Evolutionary conservation across 2,113 vertebrate species (phyloP).

Genomic region (Nematolebias whitei): DNA sequence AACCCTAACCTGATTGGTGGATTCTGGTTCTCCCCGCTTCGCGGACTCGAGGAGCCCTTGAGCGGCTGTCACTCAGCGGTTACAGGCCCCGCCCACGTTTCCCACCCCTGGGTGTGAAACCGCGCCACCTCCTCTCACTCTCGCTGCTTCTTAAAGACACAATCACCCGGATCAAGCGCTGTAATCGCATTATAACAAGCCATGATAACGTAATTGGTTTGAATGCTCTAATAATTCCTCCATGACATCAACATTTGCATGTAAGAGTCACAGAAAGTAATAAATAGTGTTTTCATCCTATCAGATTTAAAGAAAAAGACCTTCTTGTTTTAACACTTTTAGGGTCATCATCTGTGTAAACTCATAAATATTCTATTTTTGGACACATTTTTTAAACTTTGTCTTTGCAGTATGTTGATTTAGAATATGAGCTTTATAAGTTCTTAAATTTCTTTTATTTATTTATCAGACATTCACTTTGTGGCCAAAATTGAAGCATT

Average conservation of each 20-base stretch:
- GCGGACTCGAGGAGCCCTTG: conserved; percentile 32
- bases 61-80: conserved; percentile 77
- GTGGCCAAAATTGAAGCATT: background rate
- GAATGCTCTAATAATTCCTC: conserved; percentile 28
- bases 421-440: too few relatives aligned
- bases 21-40: conserved; percentile 11
- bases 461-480: too few relatives aligned
- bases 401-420: too few relatives aligned
- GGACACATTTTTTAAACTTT: too few relatives aligned
- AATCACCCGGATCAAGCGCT: conserved; percentile 53
- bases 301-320: background rate
- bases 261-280: background rate
- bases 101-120: conserved; percentile 93
- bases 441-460: too few relatives aligned
- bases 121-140: conserved; percentile 77
- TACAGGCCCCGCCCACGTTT: conserved; percentile 78
- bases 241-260: conserved; percentile 30
- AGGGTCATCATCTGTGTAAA: too few relatives aligned
- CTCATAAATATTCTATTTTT: too few relatives aligned
- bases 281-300: background rate
- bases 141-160: conserved; percentile 85
- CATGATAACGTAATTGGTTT: conserved; percentile 67
- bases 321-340: background rate
- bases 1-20: conserved; percentile 57
- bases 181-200: conserved; percentile 74